Base-by-base conservation (phyloP, 37 sponge, comb jelly and placozoan species). In the Theonella swinhoei region DNA sequence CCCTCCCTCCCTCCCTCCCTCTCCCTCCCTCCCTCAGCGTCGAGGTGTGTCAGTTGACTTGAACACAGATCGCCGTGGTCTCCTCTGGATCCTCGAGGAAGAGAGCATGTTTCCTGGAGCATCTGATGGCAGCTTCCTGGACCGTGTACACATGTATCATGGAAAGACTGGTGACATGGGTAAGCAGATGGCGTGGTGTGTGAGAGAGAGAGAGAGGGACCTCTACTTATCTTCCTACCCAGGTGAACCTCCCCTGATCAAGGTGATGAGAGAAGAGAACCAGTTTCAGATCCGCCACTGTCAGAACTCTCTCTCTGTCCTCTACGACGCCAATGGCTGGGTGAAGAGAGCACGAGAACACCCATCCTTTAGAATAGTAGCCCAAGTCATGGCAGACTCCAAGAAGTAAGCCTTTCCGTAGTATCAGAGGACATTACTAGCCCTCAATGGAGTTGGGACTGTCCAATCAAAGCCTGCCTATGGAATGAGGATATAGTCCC, bases 71-170 rank as follows among this genome's bases (percentile, higher is more conserved):
- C 81, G 87, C 28, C 91, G 90, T 77, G 99, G 99, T 4, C 80
- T 99, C 31, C 92, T 96, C 30, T 94, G 96, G 95, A 90, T 96
- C n/a, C 69, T 99, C 77, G 99, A 99, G 62, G 99, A 99, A 72
- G 99, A 99, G 88, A 92, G 95, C 26, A 93, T 92, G 74, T 96
- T 91, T 76, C 97, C 97, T 29, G 95, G 97, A 3, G 93, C 97
- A 25, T 87, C 91, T n/a, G 96, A 95, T 43, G 65, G 68, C 62
- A 91, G 86, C 35, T 94, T 99, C 82, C 59, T 99, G 58, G 97
- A 99, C 58, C 77, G 96, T 25, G 86, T 99, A 0, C 91, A 97
- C 74, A 91, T 87, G 74, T 88, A 95, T 71, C 89, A 95, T 63
- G 88, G 91, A 25, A 79, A 73, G 2, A 42, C 70, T 0, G 80